These are phyloP conservation scores for Eledone cirrhosa DNA, from an alignment of 2,888 invertebrate genomes.

Conservation along the genomic window DNA sequence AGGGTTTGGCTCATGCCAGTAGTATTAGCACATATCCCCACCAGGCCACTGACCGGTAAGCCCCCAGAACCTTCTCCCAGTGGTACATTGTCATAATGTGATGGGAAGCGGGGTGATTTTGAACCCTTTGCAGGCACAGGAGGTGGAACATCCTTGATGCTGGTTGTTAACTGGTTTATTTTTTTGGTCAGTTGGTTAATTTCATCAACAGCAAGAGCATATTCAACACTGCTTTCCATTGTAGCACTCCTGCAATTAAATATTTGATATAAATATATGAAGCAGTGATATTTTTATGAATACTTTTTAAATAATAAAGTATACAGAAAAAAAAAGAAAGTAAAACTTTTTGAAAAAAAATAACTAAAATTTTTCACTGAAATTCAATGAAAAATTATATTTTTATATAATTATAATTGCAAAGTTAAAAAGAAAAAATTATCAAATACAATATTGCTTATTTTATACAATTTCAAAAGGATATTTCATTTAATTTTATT, in stretches of 20 bases:
- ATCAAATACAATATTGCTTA: too few relatives aligned
- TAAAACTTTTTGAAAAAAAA: background rate
- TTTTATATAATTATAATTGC: too few relatives aligned
- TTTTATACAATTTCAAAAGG: too few relatives aligned
- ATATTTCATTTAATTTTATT: too few relatives aligned
- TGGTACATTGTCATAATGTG: slow-evolving; percentile 77
- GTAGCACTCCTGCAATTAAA: slow-evolving; percentile 19
- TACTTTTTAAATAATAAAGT: too few relatives aligned
- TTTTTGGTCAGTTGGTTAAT: slow-evolving; percentile 39
- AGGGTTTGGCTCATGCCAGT: background rate
- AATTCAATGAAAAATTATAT: background rate
- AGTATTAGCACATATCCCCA: background rate
- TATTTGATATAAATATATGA: too few relatives aligned
- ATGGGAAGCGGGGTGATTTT: slow-evolving; percentile 73
- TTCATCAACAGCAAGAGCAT: slow-evolving; percentile 24
- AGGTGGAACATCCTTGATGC: slow-evolving; percentile 65
- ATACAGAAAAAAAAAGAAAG: background rate
- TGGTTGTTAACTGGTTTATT: slow-evolving; percentile 56
- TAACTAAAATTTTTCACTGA: background rate
- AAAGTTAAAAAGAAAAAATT: too few relatives aligned
- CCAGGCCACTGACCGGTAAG: slow-evolving; percentile 23
- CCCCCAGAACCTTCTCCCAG: slow-evolving; percentile 32
- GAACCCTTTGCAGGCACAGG: slow-evolving; percentile 74
- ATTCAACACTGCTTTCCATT: slow-evolving; percentile 19
- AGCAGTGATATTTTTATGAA: too few relatives aligned